phyloP scores from a whole-genome alignment of 1,140 invertebrate genomes.

The Augochlora pura region DNA sequence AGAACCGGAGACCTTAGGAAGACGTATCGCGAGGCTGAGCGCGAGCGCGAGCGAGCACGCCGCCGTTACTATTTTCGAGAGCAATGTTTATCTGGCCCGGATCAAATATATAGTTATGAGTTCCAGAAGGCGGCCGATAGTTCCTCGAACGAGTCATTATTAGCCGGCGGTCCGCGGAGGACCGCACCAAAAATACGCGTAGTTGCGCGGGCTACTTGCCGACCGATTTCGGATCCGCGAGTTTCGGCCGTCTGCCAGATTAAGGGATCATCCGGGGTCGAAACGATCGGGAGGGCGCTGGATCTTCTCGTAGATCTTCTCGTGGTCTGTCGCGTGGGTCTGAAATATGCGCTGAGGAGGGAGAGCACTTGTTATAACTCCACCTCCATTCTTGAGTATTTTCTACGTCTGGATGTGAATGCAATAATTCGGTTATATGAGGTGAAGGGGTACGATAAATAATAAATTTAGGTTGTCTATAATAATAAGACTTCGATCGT shows the following conservation, averaged over 20 bases:
- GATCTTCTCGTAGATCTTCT: too few species aligned
- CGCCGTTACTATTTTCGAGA: constrained; percentile 74
- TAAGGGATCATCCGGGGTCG: background rate
- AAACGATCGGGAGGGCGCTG: too few species aligned
- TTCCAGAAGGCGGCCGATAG: constrained; percentile 77
- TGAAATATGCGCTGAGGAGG: too few species aligned
- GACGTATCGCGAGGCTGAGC: constrained; percentile 37
- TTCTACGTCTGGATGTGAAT: too few species aligned
- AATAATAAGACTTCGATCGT: too few species aligned
- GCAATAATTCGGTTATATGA: too few species aligned
- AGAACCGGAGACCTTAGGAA: constrained; percentile 22
- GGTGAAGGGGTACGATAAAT: too few species aligned
- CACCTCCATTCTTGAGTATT: too few species aligned
- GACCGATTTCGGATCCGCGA: constrained; percentile 40
- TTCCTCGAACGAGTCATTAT: constrained; percentile 76
- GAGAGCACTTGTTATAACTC: too few species aligned
- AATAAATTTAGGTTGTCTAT: too few species aligned
- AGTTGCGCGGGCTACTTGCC: constrained; percentile 44
- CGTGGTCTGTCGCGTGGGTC: too few species aligned
- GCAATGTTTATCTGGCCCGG: constrained; percentile 76
- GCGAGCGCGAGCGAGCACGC: background rate
- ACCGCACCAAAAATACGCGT: constrained; percentile 60
- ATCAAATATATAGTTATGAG: constrained; percentile 78
- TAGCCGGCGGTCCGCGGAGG: constrained; percentile 56
- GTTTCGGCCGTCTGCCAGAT: constrained; percentile 49